phyloP scores from a whole-genome alignment of 2,113 vertebrate species.

The Stigmatopora nigra region DNA sequence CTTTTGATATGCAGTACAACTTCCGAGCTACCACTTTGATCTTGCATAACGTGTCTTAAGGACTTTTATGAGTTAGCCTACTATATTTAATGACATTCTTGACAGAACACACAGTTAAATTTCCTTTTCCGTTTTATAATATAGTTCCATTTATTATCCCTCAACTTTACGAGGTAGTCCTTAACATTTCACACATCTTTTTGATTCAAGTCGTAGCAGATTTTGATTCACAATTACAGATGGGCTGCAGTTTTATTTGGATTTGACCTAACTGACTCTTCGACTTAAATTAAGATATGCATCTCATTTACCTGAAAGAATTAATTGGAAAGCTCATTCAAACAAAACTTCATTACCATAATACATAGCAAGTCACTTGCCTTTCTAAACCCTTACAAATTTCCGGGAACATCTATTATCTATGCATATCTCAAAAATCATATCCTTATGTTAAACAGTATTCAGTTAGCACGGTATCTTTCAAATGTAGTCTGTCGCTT shows the following conservation, averaged over 20 bases:
- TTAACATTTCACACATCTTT: constrained; percentile 6
- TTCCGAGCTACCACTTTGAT: not conserved
- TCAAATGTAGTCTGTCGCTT: not conserved
- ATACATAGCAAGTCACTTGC: not conserved
- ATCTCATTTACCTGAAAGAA: not conserved
- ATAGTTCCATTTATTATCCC: not conserved
- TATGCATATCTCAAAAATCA: not conserved
- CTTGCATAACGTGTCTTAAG: not conserved
- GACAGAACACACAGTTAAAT: not conserved
- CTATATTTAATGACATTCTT: not conserved
- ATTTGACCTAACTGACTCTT: not conserved
- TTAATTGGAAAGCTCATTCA: not conserved
- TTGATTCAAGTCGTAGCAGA: constrained; percentile 1
- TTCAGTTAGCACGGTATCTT: not conserved
- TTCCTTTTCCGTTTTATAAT: not conserved
- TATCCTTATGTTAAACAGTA: too few relatives aligned
- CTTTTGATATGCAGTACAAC: not conserved
- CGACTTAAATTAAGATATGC: not conserved
- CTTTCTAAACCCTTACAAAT: not conserved
- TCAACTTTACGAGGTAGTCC: not conserved
- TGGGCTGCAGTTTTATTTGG: not conserved
- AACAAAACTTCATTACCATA: constrained; percentile 8
- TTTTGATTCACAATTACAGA: not conserved
- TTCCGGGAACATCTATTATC: not conserved
- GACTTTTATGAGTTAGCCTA: not conserved